Evolutionary conservation across 2,888 invertebrate genomes (phyloP), one percentile per base, ranked within the genome.

Genomic region (Chironomus riparius): DNA sequence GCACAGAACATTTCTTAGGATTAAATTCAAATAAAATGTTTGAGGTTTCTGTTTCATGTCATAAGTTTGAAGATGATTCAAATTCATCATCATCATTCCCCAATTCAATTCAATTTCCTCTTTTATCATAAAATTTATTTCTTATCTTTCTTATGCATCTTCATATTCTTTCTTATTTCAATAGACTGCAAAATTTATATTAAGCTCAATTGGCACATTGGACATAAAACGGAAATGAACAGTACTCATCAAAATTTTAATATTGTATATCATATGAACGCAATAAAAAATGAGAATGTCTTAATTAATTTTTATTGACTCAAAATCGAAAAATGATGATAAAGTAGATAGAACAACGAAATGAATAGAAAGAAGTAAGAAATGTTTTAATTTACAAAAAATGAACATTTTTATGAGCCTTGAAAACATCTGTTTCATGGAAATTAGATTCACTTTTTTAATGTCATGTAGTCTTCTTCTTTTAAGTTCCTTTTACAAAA

Each of bases 341-440:
- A 18, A 56, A 15, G 15, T 18, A 56, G 15, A 15, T 13, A n/a
- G n/a, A 50, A 48, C 0, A 50, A 13, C 56, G 18, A 56, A 56
- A 56, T 7, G 38, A 38, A 38, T 38, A 38, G 38, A 38, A 38
- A 38, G 38, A 38, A 38, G 38, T 12, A n/a, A 47, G 47, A 18
- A n/a, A 47, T 21, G 15, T 69, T 47, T 47, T 47, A 18, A 21
- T 12, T 21, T 21, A 3, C 62, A 21, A 62, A 62, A 62, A 18
- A 18, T 12, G 21, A 21, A 62, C 62, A 62, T 21, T 62, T 62
- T 56, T 15, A n/a, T 50, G 50, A 56, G 56, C 15, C 18, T 56
- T 56, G 18, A 50, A 70, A 56, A 70, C 70, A 70, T 70, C 70
- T 70, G 70, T 50, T 50, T 70, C 70, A 70, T 70, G 70, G 56